phyloP scores from a whole-genome alignment of 2,797 vertebrate species.

The Lophius americanus region DNA sequence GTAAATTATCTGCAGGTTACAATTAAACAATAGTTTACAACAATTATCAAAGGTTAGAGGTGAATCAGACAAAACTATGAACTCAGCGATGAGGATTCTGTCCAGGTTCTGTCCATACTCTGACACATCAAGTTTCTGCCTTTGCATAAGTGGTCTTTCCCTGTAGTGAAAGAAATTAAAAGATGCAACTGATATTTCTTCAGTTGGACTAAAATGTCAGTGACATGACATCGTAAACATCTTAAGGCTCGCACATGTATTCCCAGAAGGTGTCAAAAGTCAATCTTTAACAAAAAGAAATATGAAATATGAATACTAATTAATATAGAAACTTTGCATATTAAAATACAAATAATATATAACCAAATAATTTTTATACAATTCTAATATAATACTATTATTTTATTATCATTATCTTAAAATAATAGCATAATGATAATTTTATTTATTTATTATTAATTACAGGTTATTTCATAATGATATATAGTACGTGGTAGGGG shows the following conservation, averaged over 20 bases:
- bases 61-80: constrained; percentile 1
- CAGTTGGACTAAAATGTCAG: background rate
- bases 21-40: background rate
- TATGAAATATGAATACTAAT: too few species aligned
- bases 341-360: too few species aligned
- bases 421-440: too few species aligned
- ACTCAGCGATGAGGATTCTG: background rate
- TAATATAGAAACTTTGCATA: too few species aligned
- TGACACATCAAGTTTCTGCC: background rate
- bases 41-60: constrained; percentile 1
- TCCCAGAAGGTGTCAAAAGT: background rate
- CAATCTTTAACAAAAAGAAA: background rate
- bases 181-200: background rate
- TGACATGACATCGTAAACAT: too few species aligned
- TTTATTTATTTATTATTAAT: too few species aligned
- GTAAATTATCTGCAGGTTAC: background rate
- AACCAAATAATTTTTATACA: too few species aligned
- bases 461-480: too few species aligned
- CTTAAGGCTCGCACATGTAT: background rate
- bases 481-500: too few species aligned
- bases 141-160: background rate
- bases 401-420: too few species aligned
- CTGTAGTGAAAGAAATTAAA: background rate
- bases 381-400: too few species aligned
- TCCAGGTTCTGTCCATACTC: background rate